A percentile compares a stretch with the other conserved stretches of the same genome.
Conservation (phyloP, 2,797 vertebrate species). For the Paedocypris micromegethes region DNA sequence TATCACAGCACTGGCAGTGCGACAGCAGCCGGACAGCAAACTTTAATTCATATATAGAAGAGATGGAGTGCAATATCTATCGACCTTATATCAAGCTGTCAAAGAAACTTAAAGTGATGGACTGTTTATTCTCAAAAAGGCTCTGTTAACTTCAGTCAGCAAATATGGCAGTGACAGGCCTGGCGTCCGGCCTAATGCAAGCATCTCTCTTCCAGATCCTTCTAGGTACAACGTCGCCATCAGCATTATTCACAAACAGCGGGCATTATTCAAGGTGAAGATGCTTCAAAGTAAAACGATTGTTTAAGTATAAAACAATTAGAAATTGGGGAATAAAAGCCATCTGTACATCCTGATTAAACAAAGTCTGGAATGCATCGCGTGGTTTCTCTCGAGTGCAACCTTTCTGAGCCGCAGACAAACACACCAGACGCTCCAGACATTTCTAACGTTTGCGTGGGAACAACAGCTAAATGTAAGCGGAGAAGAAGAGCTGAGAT, state of each 20-base stretch:
- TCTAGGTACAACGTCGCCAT: constrained; percentile 6
- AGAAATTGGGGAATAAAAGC: background rate
- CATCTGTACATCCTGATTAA: constrained; percentile 41
- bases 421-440: background rate
- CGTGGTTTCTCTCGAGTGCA: background rate
- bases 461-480: constrained; percentile 3
- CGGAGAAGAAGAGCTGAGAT: background rate
- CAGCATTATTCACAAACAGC: constrained; percentile 6
- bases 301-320: too few species aligned
- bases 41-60: constrained; percentile 8
- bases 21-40: background rate
- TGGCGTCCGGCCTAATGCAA: constrained; percentile 30
- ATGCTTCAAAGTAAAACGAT: background rate
- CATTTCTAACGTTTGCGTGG: constrained; percentile 1
- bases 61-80: constrained; percentile 15
- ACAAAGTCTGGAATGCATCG: constrained; percentile 35
- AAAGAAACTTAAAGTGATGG: constrained; percentile 25
- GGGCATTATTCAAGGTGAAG: background rate
- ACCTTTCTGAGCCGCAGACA: too few species aligned
- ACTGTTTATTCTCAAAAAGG: constrained; percentile 30
- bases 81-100: constrained; percentile 20
- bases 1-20: constrained; percentile 3
- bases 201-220: constrained; percentile 4
- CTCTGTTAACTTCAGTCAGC: constrained; percentile 35
- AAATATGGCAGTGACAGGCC: constrained; percentile 20